Evolutionary conservation across 2,888 invertebrate species (phyloP), one percentile per base, ranked within the genome.

Genomic region (Andrena trimmerana): DNA sequence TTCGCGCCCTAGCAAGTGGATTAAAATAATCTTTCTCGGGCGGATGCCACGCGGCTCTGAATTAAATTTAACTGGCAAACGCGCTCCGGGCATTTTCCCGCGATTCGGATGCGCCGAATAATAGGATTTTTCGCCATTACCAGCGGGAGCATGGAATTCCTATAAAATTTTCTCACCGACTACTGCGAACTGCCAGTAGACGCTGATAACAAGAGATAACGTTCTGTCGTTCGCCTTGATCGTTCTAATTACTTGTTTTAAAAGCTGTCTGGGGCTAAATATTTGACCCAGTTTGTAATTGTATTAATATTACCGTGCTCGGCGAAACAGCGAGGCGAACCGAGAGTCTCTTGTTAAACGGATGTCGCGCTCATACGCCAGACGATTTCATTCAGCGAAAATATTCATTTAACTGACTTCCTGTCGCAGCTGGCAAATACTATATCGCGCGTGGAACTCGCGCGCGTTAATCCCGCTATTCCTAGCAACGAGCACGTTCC

Each of bases 301-400:
- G 48, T 6, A 81, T 62, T 42, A 20, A 66, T 60, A 33, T 68
- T 33, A 31, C 42, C 33, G 42, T 29, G 5, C 42, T 8, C 16
- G 50, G n/a, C 2, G 10, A 8, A 20, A 24, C 27, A 33, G 20
- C 67, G 36, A 31, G 48, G 48, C 57, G 50, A 63, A 29, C 48
- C 42, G 36, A 69, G 70, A 73, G 60, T 54, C 57, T 66, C 42
- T 71, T 27, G 48, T 60, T 80, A 42, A 57, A 57, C 74, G 78
- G 70, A 67, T 10, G 63, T 60, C 60, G 62, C 36, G 33, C 54
- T 36, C 52, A 69, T 52, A 72, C 62, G 75, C 74, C 74, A 57
- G 80, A 77, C 73, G 81, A 83, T 84, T 84, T 82, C 74, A 84
- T 85, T 85, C 78, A 63, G 29, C 16, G 81, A 81, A 84, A 85